Evolutionary conservation across 2,113 vertebrate species (phyloP).

Genomic region (Fulmarus glacialis): DNA sequence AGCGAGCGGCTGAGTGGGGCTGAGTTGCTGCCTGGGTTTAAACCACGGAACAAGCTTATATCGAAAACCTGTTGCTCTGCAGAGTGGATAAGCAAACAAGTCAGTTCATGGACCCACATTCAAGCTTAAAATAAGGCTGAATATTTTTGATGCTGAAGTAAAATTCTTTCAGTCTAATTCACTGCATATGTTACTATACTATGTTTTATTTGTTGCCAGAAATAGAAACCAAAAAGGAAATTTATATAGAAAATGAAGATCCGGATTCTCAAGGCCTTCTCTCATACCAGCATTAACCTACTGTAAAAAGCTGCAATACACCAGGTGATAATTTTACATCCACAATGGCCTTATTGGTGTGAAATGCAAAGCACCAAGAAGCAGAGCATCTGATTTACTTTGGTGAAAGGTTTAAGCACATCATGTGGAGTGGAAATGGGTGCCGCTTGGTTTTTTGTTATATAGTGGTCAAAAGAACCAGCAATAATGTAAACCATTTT

Average conservation of each 20-base stretch:
- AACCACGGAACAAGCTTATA: background rate
- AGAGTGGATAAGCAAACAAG: background rate
- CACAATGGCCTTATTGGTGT: background rate
- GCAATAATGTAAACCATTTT: background rate
- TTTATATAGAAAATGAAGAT: background rate
- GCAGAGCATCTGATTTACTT: background rate
- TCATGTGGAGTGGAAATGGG: background rate
- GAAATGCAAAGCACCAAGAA: background rate
- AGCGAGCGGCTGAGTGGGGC: too few relatives aligned
- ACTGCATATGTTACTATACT: background rate
- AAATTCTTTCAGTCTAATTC: background rate
- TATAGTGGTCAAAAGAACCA: background rate
- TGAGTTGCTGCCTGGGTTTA: too few relatives aligned
- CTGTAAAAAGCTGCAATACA: background rate
- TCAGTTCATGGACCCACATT: background rate
- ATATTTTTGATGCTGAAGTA: background rate
- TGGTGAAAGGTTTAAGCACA: background rate
- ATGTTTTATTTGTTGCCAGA: background rate
- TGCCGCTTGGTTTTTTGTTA: background rate
- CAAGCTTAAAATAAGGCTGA: background rate
- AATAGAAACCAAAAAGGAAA: background rate
- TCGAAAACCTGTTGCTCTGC: slow-evolving; percentile 1
- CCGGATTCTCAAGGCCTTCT: background rate
- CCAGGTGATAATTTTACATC: background rate
- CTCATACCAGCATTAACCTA: background rate